Evolutionary conservation across 2,888 invertebrate genomes (phyloP), one percentile per base, ranked within the genome.

Genomic region (Campaea margaritaria): DNA sequence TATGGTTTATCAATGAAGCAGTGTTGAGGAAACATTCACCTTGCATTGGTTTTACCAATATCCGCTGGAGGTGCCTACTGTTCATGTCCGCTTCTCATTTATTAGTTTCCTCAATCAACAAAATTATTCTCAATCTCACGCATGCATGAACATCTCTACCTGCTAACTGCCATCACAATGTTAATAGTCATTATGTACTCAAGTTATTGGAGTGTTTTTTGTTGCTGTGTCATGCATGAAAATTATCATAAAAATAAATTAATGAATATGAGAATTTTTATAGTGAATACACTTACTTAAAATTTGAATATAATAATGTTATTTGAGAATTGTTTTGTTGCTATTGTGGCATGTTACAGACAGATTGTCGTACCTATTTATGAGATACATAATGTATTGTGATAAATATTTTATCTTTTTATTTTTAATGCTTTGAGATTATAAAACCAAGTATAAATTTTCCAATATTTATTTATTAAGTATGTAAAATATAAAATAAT

Each of bases 251-350:
- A 13, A 14, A 13, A 14, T 36, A 12, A n/a, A n/a, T n/a, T 36
- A 12, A 2, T 36, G 10, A 7, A 10, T 10, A 1, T 9, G 31
- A 31, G 31, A 31, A n/a, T n/a, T 31, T 36, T 36, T 36, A 36
- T 36, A 31, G 36, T 36, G n/a, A n/a, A 36, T 2, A 36, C 12
- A 36, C 12, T 2, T 36, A 36, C 12, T 2, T 36, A 36, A 3
- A 3, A 36, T 39, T 39, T 39, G n/a, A 36, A 36, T 36, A 13
- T 5, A 39, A 13, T 14, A 42, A 10, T 42, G 1, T 16, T 15
- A 34, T 49, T 56, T 56, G 49, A 31, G 38, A 21, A 28, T 45
- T 39, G 44, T 43, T 50, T 44, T 39, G 44, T 56, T 44, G 39
- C n/a, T 44, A 56, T 49, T 43, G 14, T 44, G 9, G 36, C 0